Evolutionary conservation across 2,797 vertebrate species (phyloP).

Genomic region (Anniella stebbinsi): DNA sequence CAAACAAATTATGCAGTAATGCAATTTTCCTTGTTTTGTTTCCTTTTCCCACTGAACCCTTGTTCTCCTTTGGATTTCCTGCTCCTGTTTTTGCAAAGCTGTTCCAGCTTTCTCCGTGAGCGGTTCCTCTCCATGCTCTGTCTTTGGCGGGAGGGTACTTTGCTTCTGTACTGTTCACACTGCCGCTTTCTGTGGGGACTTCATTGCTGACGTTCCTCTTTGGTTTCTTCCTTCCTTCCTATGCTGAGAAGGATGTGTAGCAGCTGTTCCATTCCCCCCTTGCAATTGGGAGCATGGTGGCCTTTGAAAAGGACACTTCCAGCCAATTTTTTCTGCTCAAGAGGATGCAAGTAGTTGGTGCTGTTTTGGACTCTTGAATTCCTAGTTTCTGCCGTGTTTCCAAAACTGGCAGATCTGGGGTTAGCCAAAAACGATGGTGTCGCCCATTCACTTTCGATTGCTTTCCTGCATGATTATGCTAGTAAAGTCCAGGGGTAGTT

Average conservation of each 20-base stretch:
- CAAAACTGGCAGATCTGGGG: rapidly evolving
- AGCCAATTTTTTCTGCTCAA: background rate
- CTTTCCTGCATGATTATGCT: background rate
- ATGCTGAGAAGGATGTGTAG: background rate
- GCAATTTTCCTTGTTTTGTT: too few species aligned
- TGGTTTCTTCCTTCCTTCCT: background rate
- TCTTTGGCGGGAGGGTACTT: background rate
- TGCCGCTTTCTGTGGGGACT: background rate
- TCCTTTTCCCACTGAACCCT: too few species aligned
- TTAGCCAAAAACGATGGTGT: background rate
- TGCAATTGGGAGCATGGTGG: background rate
- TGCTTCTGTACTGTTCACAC: background rate
- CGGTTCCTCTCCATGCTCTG: rapidly evolving
- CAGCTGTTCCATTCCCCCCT: background rate
- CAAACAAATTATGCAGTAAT: background rate
- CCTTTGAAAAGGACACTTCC: background rate
- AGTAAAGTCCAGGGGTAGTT: background rate
- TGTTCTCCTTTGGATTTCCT: background rate
- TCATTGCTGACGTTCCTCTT: background rate
- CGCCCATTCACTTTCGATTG: background rate
- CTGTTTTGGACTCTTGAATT: background rate
- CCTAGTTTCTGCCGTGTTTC: background rate
- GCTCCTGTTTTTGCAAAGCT: background rate
- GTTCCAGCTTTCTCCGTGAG: background rate
- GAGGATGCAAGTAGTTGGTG: background rate